phyloP scores from a whole-genome alignment of 2,113 vertebrate genomes.

The Proterorhinus semilunaris region DNA sequence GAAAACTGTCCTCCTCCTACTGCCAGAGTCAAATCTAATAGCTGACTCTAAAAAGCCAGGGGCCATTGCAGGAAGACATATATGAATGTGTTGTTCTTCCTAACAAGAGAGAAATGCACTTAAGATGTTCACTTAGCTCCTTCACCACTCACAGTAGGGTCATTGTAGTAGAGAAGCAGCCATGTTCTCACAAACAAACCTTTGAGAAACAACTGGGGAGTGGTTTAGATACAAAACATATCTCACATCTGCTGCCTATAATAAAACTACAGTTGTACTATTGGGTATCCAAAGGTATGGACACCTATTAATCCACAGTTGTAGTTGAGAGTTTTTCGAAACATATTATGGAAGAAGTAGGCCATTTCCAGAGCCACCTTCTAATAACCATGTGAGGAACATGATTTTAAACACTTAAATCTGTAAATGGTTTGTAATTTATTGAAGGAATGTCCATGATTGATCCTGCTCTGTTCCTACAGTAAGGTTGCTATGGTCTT shows the following conservation, averaged over 20 bases:
- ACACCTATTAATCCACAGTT: not conserved
- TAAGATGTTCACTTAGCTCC: constrained; percentile 42
- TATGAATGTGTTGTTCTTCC: constrained; percentile 61
- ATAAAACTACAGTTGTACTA: not conserved
- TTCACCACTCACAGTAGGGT: constrained; percentile 41
- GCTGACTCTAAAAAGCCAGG: constrained; percentile 43
- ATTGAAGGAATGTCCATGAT: not conserved
- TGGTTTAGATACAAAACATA: constrained; percentile 12
- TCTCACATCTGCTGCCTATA: constrained; percentile 2
- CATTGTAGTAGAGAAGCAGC: constrained; percentile 37
- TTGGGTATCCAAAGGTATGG: not conserved
- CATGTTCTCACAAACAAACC: constrained; percentile 34
- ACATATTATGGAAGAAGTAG: not conserved
- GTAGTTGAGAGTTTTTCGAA: not conserved
- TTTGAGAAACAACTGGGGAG: constrained; percentile 28
- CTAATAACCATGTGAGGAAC: not conserved
- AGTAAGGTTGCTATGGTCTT: constrained; percentile 35
- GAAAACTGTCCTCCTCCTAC: constrained; percentile 23
- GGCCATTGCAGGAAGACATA: constrained; percentile 42
- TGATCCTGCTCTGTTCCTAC: constrained; percentile 15
- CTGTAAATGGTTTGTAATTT: not conserved
- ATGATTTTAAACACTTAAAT: constrained; percentile 16
- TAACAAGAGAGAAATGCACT: constrained; percentile 56
- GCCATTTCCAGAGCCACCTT: not conserved
- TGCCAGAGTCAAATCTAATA: constrained; percentile 46